Evolutionary conservation across 1,140 invertebrate genomes (phyloP).

Genomic region (Drosophila nasuta): DNA sequence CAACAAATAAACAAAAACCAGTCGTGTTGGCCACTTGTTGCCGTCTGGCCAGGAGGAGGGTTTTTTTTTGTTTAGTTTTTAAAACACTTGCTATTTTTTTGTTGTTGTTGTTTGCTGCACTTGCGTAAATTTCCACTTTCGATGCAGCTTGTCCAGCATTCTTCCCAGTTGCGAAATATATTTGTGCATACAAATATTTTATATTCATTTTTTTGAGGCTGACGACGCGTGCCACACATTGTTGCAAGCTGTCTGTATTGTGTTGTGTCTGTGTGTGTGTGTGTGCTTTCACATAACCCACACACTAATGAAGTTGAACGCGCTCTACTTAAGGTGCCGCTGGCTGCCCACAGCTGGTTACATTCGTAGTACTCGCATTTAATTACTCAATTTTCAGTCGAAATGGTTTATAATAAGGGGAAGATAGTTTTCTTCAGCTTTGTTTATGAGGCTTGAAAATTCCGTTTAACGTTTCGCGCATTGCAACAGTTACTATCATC

Average conservation of each 20-base stretch:
- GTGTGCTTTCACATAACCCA: slow-evolving; percentile 47
- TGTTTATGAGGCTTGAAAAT: slow-evolving; percentile 44
- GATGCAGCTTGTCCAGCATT: slow-evolving; percentile 27
- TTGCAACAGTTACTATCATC: slow-evolving; percentile 16
- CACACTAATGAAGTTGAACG: slow-evolving; percentile 52
- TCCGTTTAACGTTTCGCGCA: slow-evolving; percentile 26
- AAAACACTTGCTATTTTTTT: not conserved
- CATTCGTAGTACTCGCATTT: slow-evolving; percentile 41
- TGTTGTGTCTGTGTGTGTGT: no score
- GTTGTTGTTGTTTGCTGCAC: slow-evolving; percentile 33
- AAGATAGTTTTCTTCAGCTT: not conserved
- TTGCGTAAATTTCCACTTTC: slow-evolving; percentile 49
- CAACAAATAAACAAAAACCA: slow-evolving; percentile 48
- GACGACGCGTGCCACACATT: not conserved
- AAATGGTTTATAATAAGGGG: slow-evolving; percentile 8
- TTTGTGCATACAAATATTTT: not conserved
- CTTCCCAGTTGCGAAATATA: slow-evolving; percentile 25
- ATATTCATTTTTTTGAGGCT: not conserved
- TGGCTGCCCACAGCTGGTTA: slow-evolving; percentile 30
- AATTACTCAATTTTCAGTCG: slow-evolving; percentile 53
- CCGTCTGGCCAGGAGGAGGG: slow-evolving; percentile 10
- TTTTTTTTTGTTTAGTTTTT: not conserved
- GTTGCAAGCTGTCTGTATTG: no score
- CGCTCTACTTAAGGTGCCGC: slow-evolving; percentile 64
- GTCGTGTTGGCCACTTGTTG: slow-evolving; percentile 39